Evolutionary conservation across 1,140 invertebrate genomes (phyloP), one percentile per base, ranked within the genome.

Genomic region (Gerris buenoi): DNA sequence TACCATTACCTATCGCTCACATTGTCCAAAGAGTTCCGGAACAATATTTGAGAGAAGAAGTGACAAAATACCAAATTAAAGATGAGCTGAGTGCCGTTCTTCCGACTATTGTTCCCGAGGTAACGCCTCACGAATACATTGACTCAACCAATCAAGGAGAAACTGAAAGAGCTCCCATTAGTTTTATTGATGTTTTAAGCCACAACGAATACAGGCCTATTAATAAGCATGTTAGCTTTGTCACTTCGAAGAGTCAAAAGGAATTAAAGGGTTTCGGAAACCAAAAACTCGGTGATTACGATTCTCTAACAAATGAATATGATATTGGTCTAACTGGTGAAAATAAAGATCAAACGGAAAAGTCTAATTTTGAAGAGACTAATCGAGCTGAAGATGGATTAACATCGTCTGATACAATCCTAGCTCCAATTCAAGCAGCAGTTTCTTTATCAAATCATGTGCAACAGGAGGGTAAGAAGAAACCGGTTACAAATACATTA

Each of bases 371-470:
- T 25, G 67, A 65, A 25, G 27, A 26, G 18, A 27, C 18, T 3
- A 26, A 58, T 2, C n/a, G 63, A 13, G 25, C 27, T 22, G 60
- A 23, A 57, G 66, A 27, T 18, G 28, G 23, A 1, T 64, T 63
- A 22, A 75, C 74, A 1, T 73, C 73, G 0, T 76, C 77, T 0
- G 70, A 75, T 1, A 62, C 74, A 0, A 71, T 79, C 22, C 22
- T 79, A 2, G 79, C 79, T 28, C 75, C 79, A 1, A 74, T 81
- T n/a, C 79, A 79, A 58, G 79, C 78, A 0, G 79, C 77, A 0
- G 74, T 81, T 1, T 73, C 78, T 0, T 62, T 81, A 1, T 68
- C 78, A 22, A 77, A 79, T 61, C 73, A 74, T 0, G 74, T 70
- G 0, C 56, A 74, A 57, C 63, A 76, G 2, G 73, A 73, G 25